These are phyloP conservation scores for Saturnia pavonia DNA, from an alignment of 2,888 invertebrate species.

Conservation along the genomic window DNA sequence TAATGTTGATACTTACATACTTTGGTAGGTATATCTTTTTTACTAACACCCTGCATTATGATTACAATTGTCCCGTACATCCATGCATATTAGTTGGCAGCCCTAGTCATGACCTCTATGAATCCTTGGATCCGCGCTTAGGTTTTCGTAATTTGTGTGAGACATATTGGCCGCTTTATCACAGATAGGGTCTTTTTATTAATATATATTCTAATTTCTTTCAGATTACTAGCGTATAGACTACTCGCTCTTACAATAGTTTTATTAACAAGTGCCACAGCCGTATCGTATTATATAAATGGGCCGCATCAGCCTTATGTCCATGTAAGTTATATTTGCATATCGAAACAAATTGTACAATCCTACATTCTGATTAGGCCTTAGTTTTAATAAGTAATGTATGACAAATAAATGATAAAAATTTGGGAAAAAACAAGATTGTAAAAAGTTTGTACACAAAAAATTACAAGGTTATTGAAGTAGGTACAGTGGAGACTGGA, in stretches of 20 bases:
- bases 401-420: no score
- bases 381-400: not conserved
- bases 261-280: constrained; percentile 71
- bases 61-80: no score
- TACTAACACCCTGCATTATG: no score
- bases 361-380: not conserved
- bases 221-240: constrained; percentile 84
- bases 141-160: not conserved
- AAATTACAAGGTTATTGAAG: no score
- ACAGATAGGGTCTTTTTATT: not conserved
- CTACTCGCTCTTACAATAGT: constrained; percentile 76
- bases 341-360: not conserved
- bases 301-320: constrained; percentile 85
- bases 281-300: constrained; percentile 80
- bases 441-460: no score
- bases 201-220: constrained; percentile 41
- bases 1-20: no score
- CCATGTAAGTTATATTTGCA: constrained; percentile 61
- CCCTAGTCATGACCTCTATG: no score
- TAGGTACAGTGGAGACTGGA: no score
- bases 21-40: no score
- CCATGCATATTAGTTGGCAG: no score
- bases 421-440: no score
- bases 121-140: no score
- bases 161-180: not conserved